phyloP scores from a whole-genome alignment of 2,888 invertebrate genomes.

The Drosophila neonasuta region DNA sequence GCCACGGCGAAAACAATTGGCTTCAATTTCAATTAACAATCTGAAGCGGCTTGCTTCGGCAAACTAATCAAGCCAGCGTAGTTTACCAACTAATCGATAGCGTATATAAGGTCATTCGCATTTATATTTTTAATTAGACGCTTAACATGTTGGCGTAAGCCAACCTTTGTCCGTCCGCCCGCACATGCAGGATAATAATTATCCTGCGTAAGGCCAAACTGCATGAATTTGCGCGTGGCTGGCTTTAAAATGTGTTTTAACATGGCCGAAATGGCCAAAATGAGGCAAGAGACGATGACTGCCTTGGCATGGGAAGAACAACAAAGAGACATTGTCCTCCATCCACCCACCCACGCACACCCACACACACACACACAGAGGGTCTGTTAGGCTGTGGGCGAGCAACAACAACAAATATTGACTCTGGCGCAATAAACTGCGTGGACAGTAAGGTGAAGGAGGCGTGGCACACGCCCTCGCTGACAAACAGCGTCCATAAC shows the following conservation, averaged over 20 bases:
- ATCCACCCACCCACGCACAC: neutral
- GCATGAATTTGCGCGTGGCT: conserved; percentile 61
- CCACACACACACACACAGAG: neutral
- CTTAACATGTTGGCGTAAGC: conserved; percentile 17
- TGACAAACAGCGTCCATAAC: conserved; percentile 38
- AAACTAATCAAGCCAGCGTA: neutral
- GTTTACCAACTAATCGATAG: conserved; percentile 15
- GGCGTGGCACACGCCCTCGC: conserved; percentile 5
- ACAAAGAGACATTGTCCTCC: conserved; percentile 34
- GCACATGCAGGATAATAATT: conserved; percentile 46
- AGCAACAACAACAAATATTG: conserved; percentile 63
- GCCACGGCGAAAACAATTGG: neutral
- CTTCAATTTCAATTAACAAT: conserved; percentile 41
- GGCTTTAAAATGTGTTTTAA: conserved; percentile 63
- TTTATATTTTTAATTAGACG: conserved; percentile 44
- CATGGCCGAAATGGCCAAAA: conserved; percentile 31
- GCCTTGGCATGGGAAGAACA: conserved; percentile 22
- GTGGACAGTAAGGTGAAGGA: conserved; percentile 6
- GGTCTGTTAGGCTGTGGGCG: conserved; percentile 14
- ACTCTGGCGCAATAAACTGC: conserved; percentile 67
- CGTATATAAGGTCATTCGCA: conserved; percentile 16
- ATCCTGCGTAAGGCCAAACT: conserved; percentile 40
- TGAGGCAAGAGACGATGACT: conserved; percentile 1
- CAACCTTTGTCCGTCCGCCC: conserved; percentile 4
- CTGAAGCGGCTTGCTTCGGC: neutral